Evolutionary conservation across 2,888 invertebrate genomes (phyloP).

Genomic region (Itoplectis maculator): DNA sequence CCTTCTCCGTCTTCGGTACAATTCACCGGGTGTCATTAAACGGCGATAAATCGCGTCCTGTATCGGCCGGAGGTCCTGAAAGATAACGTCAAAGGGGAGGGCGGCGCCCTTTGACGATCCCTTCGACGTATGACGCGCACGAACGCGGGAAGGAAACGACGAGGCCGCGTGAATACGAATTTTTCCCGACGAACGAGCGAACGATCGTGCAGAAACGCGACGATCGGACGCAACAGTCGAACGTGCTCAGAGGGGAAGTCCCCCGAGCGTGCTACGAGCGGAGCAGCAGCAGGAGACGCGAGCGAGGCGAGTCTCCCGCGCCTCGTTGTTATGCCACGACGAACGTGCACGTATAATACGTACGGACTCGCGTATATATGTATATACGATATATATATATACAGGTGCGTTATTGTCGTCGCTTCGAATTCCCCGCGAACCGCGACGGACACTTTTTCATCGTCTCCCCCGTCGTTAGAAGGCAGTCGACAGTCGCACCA

Average conservation of each 20-base stretch:
- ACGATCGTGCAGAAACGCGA: slow-evolving; percentile 52
- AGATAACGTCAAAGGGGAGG: too few relatives aligned
- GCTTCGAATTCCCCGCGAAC: slow-evolving; percentile 45
- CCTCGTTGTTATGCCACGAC: slow-evolving; percentile 61
- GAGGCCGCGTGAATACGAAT: slow-evolving; percentile 49
- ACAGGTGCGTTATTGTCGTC: slow-evolving; percentile 33
- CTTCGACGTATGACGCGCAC: not conserved
- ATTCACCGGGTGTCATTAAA: not conserved
- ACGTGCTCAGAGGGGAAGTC: slow-evolving; percentile 55
- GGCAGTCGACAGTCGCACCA: slow-evolving; percentile 64
- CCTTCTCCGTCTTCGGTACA: not conserved
- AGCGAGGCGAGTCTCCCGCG: slow-evolving; percentile 8
- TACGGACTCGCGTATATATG: too few relatives aligned
- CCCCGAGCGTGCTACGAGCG: too few relatives aligned
- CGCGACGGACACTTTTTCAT: slow-evolving; percentile 33
- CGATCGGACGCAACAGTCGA: slow-evolving; percentile 44
- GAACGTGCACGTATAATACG: slow-evolving; percentile 54
- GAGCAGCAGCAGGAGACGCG: too few relatives aligned
- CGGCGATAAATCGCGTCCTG: not conserved
- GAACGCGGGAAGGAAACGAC: slow-evolving; percentile 24
- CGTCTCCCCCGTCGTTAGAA: slow-evolving; percentile 60
- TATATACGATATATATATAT: too few relatives aligned
- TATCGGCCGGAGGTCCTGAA: slow-evolving; percentile 23
- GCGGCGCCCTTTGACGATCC: slow-evolving; percentile 47
- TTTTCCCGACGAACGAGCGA: slow-evolving; percentile 39